Evolutionary conservation across 2,888 invertebrate species (phyloP).

Genomic region (Pasiphila rectangulata): DNA sequence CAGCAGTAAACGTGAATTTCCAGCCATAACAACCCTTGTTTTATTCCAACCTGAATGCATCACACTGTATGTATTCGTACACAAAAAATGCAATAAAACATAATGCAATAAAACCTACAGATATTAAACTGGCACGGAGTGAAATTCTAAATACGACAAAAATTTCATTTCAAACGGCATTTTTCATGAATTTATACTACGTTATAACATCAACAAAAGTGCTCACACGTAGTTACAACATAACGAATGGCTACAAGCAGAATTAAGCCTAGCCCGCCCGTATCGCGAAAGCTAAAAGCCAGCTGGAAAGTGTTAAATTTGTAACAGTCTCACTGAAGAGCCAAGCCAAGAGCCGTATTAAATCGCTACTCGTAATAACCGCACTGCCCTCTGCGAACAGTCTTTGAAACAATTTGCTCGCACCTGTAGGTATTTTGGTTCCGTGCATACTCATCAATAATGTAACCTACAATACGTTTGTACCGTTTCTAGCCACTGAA

Average conservation of each 20-base stretch:
- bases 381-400: conserved; percentile 21
- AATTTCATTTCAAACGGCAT: conserved; percentile 12
- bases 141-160: not conserved
- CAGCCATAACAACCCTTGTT: too few species aligned
- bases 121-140: not conserved
- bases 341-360: conserved; percentile 26
- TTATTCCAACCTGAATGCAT: too few species aligned
- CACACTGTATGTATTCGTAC: too few species aligned
- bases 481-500: conserved; percentile 43
- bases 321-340: conserved; percentile 37
- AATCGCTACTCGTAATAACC: conserved; percentile 28
- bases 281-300: conserved; percentile 35
- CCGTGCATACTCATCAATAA: conserved; percentile 45
- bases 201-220: conserved; percentile 8
- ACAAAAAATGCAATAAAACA: not conserved
- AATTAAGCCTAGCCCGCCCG: conserved; percentile 4
- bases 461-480: conserved; percentile 41
- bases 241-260: conserved; percentile 11
- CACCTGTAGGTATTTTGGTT: conserved; percentile 38
- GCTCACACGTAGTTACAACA: conserved; percentile 11
- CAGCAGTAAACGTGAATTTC: too few species aligned
- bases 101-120: not conserved
- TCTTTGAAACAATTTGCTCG: conserved; percentile 30
- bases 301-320: conserved; percentile 49
- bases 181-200: conserved; percentile 6